Percentiles rank a stretch among this genome's conserved stretches.
Evolutionary conservation across 2,113 vertebrate species (phyloP).

Genomic region (Solenodon paradoxus): DNA sequence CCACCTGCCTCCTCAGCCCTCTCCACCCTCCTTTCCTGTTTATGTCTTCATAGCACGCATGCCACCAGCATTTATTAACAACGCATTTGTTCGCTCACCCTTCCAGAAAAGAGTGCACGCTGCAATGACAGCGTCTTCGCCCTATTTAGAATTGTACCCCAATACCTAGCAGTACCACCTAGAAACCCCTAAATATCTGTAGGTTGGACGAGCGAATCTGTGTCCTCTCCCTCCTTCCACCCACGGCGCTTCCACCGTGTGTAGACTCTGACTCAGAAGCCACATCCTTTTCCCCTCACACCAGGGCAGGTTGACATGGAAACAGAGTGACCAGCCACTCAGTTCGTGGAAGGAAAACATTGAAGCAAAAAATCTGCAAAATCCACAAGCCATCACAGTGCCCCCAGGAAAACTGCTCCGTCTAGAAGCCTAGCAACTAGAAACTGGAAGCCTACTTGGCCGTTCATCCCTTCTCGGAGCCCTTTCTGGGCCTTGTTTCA

Average conservation of each 20-base stretch:
- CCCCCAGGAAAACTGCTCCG: neutral
- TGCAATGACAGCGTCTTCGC: rapidly evolving
- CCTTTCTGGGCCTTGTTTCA: neutral
- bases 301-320: neutral
- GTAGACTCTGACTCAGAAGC: neutral
- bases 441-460: too few relatives aligned
- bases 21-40: neutral
- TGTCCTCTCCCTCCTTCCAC: neutral
- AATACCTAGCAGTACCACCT: neutral
- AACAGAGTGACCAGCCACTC: neutral
- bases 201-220: neutral
- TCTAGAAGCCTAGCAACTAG: too few relatives aligned
- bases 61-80: neutral
- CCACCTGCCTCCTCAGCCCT: neutral
- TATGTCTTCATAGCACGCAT: neutral
- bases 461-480: neutral
- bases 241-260: too few relatives aligned
- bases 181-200: neutral
- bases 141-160: neutral
- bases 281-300: neutral
- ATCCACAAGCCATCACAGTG: neutral
- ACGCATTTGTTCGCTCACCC: neutral
- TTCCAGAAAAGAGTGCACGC: neutral
- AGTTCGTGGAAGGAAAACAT: neutral
- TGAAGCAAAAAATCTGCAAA: neutral